These are phyloP conservation scores for Diadumene lineata DNA, from an alignment of 92 coral and sea anemone species.

Conservation along the genomic window DNA sequence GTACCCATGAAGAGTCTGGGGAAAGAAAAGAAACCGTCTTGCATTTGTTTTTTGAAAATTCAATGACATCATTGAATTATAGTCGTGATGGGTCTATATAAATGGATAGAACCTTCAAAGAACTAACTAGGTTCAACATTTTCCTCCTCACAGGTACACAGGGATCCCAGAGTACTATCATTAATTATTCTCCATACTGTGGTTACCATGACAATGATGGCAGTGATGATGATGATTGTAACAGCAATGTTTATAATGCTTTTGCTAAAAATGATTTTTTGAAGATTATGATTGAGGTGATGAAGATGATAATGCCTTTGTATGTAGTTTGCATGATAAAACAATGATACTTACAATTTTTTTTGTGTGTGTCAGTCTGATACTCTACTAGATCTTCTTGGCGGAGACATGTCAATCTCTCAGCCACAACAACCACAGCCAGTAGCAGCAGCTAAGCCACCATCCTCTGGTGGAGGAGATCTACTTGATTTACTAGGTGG, in stretches of 20 bases:
- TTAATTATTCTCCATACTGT: no score
- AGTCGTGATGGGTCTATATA: no score
- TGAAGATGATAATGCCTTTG: not conserved
- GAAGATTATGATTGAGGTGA: not conserved
- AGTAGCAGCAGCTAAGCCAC: conserved; percentile 60
- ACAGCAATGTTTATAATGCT: not conserved
- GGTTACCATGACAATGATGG: not conserved
- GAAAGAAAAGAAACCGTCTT: no score
- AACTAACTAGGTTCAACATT: no score
- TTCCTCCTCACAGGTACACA: no score
- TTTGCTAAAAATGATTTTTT: not conserved
- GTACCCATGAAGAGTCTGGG: no score
- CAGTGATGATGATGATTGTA: not conserved
- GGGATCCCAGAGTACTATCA: no score
- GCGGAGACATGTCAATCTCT: conserved; percentile 53
- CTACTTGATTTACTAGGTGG: conserved; percentile 90
- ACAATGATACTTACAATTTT: no score
- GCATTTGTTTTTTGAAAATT: no score
- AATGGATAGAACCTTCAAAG: no score
- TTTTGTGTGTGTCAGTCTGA: conserved; percentile 55
- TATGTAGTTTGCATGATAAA: not conserved
- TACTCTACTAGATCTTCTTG: conserved; percentile 88
- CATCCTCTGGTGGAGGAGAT: conserved; percentile 76
- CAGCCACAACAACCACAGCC: conserved; percentile 78
- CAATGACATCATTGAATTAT: no score